Conservation (phyloP, 2,797 vertebrate species). For the Sebastiscus tertius region DNA sequence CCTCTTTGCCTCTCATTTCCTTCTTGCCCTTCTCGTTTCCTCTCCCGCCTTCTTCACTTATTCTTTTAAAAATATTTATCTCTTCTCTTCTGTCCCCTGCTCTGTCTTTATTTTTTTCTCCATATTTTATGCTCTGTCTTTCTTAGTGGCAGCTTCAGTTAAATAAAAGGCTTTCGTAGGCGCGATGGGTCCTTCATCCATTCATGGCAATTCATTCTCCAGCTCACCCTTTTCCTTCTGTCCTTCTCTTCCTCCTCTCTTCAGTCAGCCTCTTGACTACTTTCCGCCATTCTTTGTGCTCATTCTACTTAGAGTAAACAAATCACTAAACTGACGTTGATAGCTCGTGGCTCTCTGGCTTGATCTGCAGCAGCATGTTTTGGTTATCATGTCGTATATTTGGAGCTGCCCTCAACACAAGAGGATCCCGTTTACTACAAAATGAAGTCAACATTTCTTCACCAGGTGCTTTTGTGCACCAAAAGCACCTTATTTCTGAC, state of each 20-base stretch:
- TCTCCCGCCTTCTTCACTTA: no score
- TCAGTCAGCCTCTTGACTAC: neutral
- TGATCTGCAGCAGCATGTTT: neutral
- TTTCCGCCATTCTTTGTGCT: neutral
- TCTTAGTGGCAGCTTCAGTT: neutral
- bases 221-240: neutral
- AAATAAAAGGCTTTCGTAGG: conserved; percentile 57
- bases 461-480: no score
- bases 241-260: neutral
- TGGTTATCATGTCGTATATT: neutral
- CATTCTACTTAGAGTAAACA: neutral
- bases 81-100: neutral
- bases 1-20: neutral
- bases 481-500: no score
- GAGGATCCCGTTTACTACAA: neutral
- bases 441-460: neutral
- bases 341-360: neutral
- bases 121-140: neutral
- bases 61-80: no score
- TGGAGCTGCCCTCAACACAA: neutral
- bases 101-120: neutral
- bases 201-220: neutral
- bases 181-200: conserved; percentile 39
- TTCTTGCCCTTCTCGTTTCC: neutral
- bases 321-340: neutral